phyloP scores from a whole-genome alignment of 1,140 invertebrate genomes.

The Drosophila seguyi region DNA sequence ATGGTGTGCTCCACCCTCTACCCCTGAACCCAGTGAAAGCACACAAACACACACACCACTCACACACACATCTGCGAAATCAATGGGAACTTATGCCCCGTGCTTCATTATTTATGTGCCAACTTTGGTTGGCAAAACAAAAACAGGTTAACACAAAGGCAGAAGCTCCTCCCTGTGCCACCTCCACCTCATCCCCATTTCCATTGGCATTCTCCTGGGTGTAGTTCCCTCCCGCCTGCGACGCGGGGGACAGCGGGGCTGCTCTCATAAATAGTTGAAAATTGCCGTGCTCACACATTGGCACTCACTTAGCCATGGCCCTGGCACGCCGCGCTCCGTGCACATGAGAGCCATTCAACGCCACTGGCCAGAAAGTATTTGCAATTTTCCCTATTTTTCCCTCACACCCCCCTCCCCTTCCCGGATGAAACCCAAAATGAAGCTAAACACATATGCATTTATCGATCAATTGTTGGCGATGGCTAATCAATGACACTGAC shows the following conservation, averaged over 20 bases:
- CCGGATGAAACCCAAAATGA: neutral
- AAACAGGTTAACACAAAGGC: slow-evolving; percentile 57
- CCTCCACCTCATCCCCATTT: slow-evolving; percentile 4
- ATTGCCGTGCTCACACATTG: slow-evolving; percentile 68
- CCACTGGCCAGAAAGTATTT: slow-evolving; percentile 20
- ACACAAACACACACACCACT: slow-evolving; percentile 20
- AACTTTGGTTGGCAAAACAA: slow-evolving; percentile 65
- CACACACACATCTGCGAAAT: slow-evolving; percentile 49
- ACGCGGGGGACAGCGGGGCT: neutral
- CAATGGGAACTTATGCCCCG: slow-evolving; percentile 73
- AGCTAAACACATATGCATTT: slow-evolving; percentile 6
- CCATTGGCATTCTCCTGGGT: slow-evolving; percentile 8
- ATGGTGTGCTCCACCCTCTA: slow-evolving; percentile 49
- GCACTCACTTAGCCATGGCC: slow-evolving; percentile 48
- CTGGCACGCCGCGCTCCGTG: slow-evolving; percentile 22
- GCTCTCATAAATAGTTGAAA: slow-evolving; percentile 74
- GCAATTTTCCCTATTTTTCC: slow-evolving; percentile 8
- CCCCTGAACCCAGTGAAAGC: neutral
- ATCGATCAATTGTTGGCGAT: slow-evolving; percentile 16
- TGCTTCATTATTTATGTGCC: slow-evolving; percentile 74
- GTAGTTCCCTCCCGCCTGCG: slow-evolving; percentile 11
- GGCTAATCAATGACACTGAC: slow-evolving; percentile 3
- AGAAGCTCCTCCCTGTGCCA: slow-evolving; percentile 15
- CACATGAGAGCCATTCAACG: slow-evolving; percentile 28
- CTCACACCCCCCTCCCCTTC: neutral